Percentiles rank a stretch among this genome's conserved stretches.
Evolutionary conservation across 2,888 invertebrate genomes (phyloP).

Genomic region (Aquatica leii): DNA sequence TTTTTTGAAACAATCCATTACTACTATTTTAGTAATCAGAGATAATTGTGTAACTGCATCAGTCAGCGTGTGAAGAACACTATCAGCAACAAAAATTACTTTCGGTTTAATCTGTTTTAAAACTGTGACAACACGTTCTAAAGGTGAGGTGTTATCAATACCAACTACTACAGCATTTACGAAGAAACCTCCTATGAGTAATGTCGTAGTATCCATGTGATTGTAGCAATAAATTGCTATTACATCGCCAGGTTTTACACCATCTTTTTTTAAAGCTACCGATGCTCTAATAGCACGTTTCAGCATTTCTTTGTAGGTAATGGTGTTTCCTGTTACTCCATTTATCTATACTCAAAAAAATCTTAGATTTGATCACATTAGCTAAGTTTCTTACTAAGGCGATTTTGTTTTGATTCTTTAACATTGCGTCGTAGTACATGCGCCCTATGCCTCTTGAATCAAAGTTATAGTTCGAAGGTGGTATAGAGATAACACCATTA

Average conservation of each 20-base stretch:
- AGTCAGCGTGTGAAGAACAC: constrained; percentile 30
- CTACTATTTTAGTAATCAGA: constrained; percentile 40
- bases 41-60: constrained; percentile 33
- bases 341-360: too few relatives aligned
- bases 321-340: too few relatives aligned
- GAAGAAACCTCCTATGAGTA: constrained; percentile 61
- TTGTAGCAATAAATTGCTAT: constrained; percentile 60
- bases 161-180: constrained; percentile 55
- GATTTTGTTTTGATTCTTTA: too few relatives aligned
- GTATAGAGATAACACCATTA: too few relatives aligned
- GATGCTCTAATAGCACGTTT: not conserved
- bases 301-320: not conserved
- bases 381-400: too few relatives aligned
- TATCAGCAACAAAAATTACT: constrained; percentile 22
- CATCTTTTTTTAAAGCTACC: not conserved
- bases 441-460: too few relatives aligned
- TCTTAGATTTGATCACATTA: too few relatives aligned
- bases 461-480: too few relatives aligned
- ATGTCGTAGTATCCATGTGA: constrained; percentile 59
- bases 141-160: constrained; percentile 48
- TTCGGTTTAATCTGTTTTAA: constrained; percentile 40
- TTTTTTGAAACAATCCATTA: constrained; percentile 40
- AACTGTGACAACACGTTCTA: constrained; percentile 42
- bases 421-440: too few relatives aligned
- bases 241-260: not conserved